Conservation (phyloP, 2,113 vertebrate species). For the Henicopernis longicauda region DNA sequence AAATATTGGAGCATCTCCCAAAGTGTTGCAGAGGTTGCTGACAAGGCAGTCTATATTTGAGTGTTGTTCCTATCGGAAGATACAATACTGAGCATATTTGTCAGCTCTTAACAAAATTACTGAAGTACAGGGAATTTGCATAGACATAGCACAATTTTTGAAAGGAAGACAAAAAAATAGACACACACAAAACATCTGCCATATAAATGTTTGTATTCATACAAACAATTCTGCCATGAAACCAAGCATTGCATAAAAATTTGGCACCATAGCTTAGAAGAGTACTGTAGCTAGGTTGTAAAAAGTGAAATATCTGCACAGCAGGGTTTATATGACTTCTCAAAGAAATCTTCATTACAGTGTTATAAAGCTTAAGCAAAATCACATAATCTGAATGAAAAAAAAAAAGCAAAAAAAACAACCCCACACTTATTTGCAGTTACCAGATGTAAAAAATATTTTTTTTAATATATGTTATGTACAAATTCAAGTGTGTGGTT, state of each 20-base stretch:
- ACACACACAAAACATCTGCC: not conserved
- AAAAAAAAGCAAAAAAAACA: not conserved
- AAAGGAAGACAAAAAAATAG: conserved; percentile 7
- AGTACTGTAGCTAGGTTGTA: not conserved
- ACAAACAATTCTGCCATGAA: not conserved
- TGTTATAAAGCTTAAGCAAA: not conserved
- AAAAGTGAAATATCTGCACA: conserved; percentile 11
- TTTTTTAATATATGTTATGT: not conserved
- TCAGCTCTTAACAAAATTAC: not conserved
- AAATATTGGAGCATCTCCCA: not conserved
- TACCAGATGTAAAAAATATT: not conserved
- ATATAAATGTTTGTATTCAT: not conserved
- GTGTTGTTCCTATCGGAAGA: not conserved
- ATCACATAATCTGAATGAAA: not conserved
- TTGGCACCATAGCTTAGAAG: not conserved
- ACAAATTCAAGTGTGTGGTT: not conserved
- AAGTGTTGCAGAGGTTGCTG: conserved; percentile 4
- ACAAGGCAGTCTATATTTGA: not conserved
- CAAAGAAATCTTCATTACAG: not conserved
- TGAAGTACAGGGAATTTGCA: not conserved
- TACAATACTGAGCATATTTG: not conserved
- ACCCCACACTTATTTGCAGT: not conserved
- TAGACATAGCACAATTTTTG: not conserved
- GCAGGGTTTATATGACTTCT: not conserved
- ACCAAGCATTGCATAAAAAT: not conserved